These are phyloP conservation scores for Campylomormyrus tamandua DNA, from an alignment of 2,113 vertebrate genomes.

Conservation along the genomic window DNA sequence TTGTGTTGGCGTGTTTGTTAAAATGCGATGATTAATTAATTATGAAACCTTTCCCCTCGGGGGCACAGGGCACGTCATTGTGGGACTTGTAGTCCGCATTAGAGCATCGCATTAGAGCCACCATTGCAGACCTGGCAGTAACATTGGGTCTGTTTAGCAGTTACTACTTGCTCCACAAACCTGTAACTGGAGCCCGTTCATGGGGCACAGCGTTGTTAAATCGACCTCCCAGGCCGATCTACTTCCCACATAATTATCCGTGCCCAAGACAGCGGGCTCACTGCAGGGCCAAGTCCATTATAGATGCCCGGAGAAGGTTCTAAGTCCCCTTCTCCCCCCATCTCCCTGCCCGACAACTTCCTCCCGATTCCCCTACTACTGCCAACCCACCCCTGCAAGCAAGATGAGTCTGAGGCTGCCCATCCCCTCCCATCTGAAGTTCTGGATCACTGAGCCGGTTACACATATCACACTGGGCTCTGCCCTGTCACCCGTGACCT, in stretches of 20 bases:
- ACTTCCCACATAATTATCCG: not conserved
- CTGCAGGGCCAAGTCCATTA: not conserved
- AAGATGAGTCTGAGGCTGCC: not conserved
- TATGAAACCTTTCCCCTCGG: not conserved
- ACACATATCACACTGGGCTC: not conserved
- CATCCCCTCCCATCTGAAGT: not conserved
- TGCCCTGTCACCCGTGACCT: not conserved
- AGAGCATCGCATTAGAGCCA: not conserved
- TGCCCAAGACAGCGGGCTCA: not conserved
- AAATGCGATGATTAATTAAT: not conserved
- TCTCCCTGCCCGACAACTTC: not conserved
- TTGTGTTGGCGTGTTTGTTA: not conserved
- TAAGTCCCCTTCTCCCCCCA: not conserved
- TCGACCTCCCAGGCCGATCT: not conserved
- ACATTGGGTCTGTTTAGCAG: not conserved
- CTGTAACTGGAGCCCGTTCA: not conserved
- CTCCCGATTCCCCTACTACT: not conserved
- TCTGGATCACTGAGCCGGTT: not conserved
- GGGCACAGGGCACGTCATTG: not conserved
- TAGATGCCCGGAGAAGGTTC: not conserved
- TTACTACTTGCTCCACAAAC: not conserved
- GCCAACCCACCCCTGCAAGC: not conserved
- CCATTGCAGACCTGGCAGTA: not conserved
- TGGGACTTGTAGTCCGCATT: not conserved
- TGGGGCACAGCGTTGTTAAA: not conserved